phyloP scores from a whole-genome alignment of 1,140 invertebrate genomes.

The Orius laevigatus region DNA sequence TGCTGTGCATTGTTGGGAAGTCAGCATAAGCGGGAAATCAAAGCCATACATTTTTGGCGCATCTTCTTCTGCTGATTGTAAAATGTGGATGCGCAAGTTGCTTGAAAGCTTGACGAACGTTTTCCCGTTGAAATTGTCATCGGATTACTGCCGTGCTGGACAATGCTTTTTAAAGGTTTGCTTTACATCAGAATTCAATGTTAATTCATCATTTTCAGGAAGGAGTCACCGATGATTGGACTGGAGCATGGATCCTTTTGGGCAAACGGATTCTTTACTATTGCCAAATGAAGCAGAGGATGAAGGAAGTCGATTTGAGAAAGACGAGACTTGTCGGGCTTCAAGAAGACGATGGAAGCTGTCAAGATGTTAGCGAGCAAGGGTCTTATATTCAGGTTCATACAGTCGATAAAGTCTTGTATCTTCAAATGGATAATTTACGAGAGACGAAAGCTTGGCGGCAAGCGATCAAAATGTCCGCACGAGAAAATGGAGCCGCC shows the following conservation, averaged over 20 bases:
- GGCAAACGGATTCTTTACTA: conserved; percentile 51
- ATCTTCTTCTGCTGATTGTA: conserved; percentile 33
- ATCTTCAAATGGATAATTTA: conserved; percentile 49
- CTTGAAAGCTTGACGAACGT: conserved; percentile 40
- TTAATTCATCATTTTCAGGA: conserved; percentile 27
- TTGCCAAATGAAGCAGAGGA: conserved; percentile 31
- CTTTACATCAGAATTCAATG: conserved; percentile 4
- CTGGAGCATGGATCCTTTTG: conserved; percentile 59
- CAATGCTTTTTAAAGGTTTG: conserved; percentile 53
- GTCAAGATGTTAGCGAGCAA: conserved; percentile 28
- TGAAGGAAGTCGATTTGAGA: conserved; percentile 52
- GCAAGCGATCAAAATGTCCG: conserved; percentile 50
- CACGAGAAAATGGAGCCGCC: conserved; percentile 54
- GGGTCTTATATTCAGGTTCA: conserved; percentile 48
- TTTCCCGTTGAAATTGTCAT: conserved; percentile 39
- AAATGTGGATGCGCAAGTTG: conserved; percentile 50
- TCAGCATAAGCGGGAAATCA: conserved; percentile 30
- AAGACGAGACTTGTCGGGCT: conserved; percentile 61
- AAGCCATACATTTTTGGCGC: conserved; percentile 36
- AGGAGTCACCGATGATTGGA: conserved; percentile 51
- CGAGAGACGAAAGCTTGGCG: conserved; percentile 42
- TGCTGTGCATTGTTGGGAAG: conserved; percentile 39
- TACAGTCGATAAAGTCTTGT: conserved; percentile 41
- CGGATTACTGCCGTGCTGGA: conserved; percentile 41
- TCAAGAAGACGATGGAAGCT: conserved; percentile 27